Evolutionary conservation across 2,888 invertebrate genomes (phyloP).

Genomic region (Beris morrisii): DNA sequence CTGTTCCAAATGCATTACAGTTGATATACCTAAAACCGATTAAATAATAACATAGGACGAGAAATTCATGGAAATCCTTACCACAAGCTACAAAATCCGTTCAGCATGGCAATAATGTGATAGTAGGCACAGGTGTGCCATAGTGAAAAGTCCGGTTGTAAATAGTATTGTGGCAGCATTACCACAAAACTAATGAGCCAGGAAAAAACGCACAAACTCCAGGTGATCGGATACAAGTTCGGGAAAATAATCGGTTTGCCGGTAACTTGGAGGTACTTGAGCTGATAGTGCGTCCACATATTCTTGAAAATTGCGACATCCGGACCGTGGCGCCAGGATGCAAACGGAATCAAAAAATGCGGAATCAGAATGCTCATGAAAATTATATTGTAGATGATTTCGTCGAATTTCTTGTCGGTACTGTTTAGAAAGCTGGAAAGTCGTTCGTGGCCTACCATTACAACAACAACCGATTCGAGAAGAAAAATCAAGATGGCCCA

Average conservation of each 20-base stretch:
- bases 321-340: constrained; percentile 70
- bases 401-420: constrained; percentile 70
- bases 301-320: constrained; percentile 76
- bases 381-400: constrained; percentile 74
- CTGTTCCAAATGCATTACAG: constrained; percentile 67
- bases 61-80: constrained; percentile 47
- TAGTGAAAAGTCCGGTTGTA: constrained; percentile 70
- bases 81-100: constrained; percentile 72
- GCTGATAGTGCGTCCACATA: constrained; percentile 78
- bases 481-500: constrained; percentile 69
- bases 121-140: constrained; percentile 76
- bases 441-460: constrained; percentile 60
- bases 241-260: constrained; percentile 67
- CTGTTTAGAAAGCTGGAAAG: constrained; percentile 60
- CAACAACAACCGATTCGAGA: constrained; percentile 63
- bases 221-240: constrained; percentile 65
- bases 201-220: constrained; percentile 66
- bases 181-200: constrained; percentile 68
- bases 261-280: constrained; percentile 55
- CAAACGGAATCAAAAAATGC: constrained; percentile 68
- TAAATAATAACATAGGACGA: not conserved
- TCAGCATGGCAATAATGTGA: constrained; percentile 74
- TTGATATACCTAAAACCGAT: constrained; percentile 61
- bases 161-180: constrained; percentile 69
- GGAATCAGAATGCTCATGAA: constrained; percentile 72